Percentiles rank a stretch among this genome's conserved stretches.
phyloP scores from a whole-genome alignment of 2,888 invertebrate genomes.

The Aporophyla lueneburgensis region DNA sequence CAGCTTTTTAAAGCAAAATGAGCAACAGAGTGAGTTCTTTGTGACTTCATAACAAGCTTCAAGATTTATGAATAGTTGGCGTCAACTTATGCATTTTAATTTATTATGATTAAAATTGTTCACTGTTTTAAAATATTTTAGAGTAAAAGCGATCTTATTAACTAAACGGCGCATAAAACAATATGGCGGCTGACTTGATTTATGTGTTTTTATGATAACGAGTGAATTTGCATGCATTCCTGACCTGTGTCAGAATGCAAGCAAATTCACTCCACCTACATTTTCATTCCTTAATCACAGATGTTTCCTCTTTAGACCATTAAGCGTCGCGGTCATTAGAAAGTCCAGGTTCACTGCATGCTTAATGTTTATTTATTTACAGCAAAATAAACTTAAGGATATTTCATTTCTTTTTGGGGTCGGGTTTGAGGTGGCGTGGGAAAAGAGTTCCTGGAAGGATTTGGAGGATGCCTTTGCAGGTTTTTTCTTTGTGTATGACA shows the following conservation, averaged over 20 bases:
- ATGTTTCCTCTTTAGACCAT: not conserved
- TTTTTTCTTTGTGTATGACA: too few relatives aligned
- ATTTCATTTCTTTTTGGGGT: not conserved
- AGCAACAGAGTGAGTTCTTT: conserved; percentile 48
- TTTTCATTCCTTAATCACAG: not conserved
- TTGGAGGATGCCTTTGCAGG: too few relatives aligned
- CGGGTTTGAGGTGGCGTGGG: too few relatives aligned
- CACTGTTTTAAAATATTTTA: conserved; percentile 30
- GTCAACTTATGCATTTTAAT: conserved; percentile 53
- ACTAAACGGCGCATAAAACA: conserved; percentile 6
- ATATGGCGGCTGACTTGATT: conserved; percentile 12
- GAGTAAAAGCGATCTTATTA: conserved; percentile 31
- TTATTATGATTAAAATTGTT: conserved; percentile 50
- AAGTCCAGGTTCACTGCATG: not conserved
- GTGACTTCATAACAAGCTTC: conserved; percentile 45
- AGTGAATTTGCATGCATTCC: not conserved
- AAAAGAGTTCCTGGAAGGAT: too few relatives aligned
- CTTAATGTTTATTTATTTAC: not conserved
- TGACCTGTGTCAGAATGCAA: too few relatives aligned
- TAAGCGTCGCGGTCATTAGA: not conserved
- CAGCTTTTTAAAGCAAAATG: conserved; percentile 42
- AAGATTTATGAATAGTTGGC: conserved; percentile 53
- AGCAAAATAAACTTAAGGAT: not conserved
- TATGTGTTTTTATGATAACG: conserved; percentile 3
- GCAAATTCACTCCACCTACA: too few relatives aligned